Percentiles rank a stretch among this genome's conserved stretches.
Conservation (phyloP, 2,113 vertebrate genomes). For the Cottus gobio region DNA sequence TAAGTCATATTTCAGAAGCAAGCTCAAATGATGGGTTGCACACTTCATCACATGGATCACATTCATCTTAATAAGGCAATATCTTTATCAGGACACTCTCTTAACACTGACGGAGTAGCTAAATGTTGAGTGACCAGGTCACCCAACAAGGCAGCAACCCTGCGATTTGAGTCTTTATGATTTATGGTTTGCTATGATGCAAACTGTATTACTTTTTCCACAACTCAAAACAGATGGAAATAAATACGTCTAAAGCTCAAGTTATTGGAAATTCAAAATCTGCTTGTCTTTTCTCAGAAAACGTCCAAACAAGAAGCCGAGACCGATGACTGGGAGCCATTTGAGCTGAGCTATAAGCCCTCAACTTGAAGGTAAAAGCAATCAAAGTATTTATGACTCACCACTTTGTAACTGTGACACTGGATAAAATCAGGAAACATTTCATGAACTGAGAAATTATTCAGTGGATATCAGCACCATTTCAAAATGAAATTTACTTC, state of each 20-base stretch:
- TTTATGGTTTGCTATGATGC: background rate
- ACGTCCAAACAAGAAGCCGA: conserved; percentile 2
- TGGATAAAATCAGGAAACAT: background rate
- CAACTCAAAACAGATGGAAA: conserved; percentile 27
- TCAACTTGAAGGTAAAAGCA: conserved; percentile 20
- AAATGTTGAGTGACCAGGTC: background rate
- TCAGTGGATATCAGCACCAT: conserved; percentile 8
- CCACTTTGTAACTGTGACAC: background rate
- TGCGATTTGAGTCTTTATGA: background rate
- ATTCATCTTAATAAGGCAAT: background rate
- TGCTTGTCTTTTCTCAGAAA: conserved; percentile 7
- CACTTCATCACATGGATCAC: background rate
- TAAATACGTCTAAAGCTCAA: background rate
- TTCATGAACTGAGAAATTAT: conserved; percentile 12
- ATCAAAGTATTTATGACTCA: background rate
- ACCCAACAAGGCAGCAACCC: background rate
- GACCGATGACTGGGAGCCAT: background rate
- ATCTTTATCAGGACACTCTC: background rate
- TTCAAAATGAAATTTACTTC: conserved; percentile 60
- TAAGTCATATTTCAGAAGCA: background rate
- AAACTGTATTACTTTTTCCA: conserved; percentile 39
- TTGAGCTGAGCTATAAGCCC: background rate
- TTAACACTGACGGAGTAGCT: background rate
- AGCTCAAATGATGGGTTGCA: background rate
- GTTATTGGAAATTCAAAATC: background rate